Evolutionary conservation across 2,888 invertebrate genomes (phyloP).

Genomic region (Drosophila kuntzei): DNA sequence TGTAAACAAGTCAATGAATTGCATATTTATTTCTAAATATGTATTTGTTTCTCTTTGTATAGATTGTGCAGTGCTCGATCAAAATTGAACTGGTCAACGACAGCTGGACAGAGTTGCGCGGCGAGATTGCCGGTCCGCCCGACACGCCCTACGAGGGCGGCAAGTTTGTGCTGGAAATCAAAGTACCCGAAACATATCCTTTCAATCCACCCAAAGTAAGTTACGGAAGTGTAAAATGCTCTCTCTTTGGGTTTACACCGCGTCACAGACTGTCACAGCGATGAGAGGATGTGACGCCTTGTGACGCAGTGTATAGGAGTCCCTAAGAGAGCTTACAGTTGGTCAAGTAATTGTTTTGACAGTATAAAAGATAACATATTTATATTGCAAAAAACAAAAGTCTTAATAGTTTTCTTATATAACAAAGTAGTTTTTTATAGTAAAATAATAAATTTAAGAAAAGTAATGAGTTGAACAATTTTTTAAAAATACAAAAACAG

Average conservation of each 20-base stretch:
- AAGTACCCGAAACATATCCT: conserved; percentile 99
- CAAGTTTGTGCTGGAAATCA: conserved; percentile 96
- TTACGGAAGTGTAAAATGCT: background rate
- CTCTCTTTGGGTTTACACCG: background rate
- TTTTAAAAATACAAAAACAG: no score
- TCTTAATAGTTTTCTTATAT: no score
- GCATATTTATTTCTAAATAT: background rate
- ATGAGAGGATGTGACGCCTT: background rate
- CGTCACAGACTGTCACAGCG: background rate
- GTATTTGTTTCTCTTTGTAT: background rate
- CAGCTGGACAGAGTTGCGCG: conserved; percentile 95
- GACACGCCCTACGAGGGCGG: conserved; percentile 99
- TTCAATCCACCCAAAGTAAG: conserved; percentile 99
- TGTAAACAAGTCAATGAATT: conserved; percentile 19
- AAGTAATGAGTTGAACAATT: no score
- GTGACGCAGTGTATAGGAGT: background rate
- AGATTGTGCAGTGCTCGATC: conserved; percentile 94
- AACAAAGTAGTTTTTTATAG: no score
- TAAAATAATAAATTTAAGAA: no score
- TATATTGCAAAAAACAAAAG: no score
- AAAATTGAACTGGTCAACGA: conserved; percentile 96
- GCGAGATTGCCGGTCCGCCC: conserved; percentile 98
- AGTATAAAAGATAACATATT: no score
- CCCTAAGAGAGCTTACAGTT: background rate
- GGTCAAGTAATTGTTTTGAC: no score